Evolutionary conservation across 2,797 vertebrate species (phyloP).

Genomic region (Phaenicophaeus curvirostris): DNA sequence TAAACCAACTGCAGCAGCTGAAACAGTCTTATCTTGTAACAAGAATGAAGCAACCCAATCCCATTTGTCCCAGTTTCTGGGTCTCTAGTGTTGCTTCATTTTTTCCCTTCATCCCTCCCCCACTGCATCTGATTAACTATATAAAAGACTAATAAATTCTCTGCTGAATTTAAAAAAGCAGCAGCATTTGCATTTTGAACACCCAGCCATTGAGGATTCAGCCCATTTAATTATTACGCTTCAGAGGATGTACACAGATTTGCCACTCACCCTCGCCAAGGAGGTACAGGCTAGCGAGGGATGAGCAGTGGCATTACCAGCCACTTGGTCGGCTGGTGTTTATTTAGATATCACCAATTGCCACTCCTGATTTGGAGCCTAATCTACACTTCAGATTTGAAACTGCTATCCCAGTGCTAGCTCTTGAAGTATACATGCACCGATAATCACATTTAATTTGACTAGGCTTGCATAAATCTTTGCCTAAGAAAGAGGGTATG

Average conservation of each 20-base stretch:
- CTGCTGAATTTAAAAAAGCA: neutral
- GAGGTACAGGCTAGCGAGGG: neutral
- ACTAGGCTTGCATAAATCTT: neutral
- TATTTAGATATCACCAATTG: neutral
- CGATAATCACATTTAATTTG: neutral
- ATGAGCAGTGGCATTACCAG: neutral
- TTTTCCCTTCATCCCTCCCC: neutral
- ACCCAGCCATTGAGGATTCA: neutral
- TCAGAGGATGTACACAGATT: neutral
- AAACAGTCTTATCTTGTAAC: neutral
- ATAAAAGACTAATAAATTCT: slow-evolving; percentile 25
- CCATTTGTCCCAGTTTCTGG: neutral
- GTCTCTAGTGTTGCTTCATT: neutral
- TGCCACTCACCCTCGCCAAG: neutral
- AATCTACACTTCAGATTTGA: neutral
- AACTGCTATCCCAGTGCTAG: accelerated
- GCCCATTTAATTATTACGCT: slow-evolving; percentile 11
- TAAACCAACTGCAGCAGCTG: neutral
- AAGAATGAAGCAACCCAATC: neutral
- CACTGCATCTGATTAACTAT: neutral
- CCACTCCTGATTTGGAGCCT: neutral
- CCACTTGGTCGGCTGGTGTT: neutral
- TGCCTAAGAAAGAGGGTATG: neutral
- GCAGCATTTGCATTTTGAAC: slow-evolving; percentile 47
- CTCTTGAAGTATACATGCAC: neutral